These are phyloP conservation scores for Eucidaris tribuloides DNA, from an alignment of 35 echinoderm and acorn worm genomes.

Conservation along the genomic window DNA sequence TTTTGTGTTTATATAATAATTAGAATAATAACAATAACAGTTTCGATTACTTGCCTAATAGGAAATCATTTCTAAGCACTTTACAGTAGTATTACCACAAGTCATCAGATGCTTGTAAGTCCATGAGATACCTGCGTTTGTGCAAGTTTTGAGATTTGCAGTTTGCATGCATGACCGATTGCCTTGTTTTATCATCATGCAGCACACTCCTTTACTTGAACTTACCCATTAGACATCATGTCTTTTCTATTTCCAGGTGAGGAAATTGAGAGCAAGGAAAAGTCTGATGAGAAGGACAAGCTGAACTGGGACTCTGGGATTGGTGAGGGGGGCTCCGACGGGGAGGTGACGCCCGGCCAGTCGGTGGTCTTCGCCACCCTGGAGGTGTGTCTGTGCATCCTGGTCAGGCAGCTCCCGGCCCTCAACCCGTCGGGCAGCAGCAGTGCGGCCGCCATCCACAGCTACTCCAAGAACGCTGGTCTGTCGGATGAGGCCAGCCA, in stretches of 20 bases:
- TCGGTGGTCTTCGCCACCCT: slow-evolving; percentile 91
- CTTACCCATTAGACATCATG: no score
- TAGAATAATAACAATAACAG: no score
- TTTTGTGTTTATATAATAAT: no score
- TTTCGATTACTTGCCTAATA: no score
- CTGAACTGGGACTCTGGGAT: slow-evolving; percentile 14
- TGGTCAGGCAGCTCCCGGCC: slow-evolving; percentile 93
- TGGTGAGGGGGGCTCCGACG: slow-evolving; percentile 81
- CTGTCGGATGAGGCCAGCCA: slow-evolving; percentile 90
- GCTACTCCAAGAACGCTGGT: slow-evolving; percentile 84
- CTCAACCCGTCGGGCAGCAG: slow-evolving; percentile 70
- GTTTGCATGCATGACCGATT: no score
- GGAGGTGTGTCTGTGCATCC: slow-evolving; percentile 87
- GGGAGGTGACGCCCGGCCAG: slow-evolving; percentile 78
- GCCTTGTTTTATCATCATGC: no score
- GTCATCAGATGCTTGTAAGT: no score
- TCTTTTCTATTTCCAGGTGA: not conserved
- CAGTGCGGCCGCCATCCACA: slow-evolving; percentile 64
- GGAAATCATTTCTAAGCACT: no score
- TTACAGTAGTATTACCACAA: no score
- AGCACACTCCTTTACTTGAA: no score
- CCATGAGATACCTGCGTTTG: no score
- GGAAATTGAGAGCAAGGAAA: slow-evolving; percentile 22
- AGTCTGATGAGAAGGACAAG: slow-evolving; percentile 20
- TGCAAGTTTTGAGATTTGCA: no score